phyloP scores from a whole-genome alignment of 2,113 vertebrate species.

The Lagopus muta region DNA sequence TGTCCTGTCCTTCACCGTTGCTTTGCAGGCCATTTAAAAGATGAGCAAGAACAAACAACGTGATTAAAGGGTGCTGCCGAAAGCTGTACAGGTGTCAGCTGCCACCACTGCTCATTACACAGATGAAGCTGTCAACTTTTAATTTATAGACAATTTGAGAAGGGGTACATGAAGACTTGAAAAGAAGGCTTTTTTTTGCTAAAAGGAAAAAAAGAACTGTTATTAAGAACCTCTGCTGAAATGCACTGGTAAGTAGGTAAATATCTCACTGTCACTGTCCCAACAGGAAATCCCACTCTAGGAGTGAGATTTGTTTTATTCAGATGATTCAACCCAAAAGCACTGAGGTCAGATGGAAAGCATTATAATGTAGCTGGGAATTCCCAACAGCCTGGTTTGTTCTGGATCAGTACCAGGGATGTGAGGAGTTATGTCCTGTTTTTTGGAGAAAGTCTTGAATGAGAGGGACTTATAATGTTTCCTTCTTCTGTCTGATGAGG shows the following conservation, averaged over 20 bases:
- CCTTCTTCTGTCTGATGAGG: not conserved
- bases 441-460: not conserved
- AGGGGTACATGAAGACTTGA: not conserved
- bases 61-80: not conserved
- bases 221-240: not conserved
- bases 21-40: not conserved
- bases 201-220: not conserved
- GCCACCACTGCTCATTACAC: not conserved
- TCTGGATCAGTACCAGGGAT: not conserved
- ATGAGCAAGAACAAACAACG: not conserved
- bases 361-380: not conserved
- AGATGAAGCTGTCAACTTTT: not conserved
- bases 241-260: not conserved
- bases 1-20: not conserved
- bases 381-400: not conserved
- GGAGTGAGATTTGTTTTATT: not conserved
- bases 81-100: not conserved
- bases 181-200: not conserved
- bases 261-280: not conserved
- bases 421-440: not conserved
- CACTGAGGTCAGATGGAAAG: not conserved
- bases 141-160: not conserved
- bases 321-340: not conserved
- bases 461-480: not conserved
- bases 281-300: not conserved